Base-by-base conservation (phyloP, 2,113 vertebrate genomes). In the Gymnocephalus cernua region DNA sequence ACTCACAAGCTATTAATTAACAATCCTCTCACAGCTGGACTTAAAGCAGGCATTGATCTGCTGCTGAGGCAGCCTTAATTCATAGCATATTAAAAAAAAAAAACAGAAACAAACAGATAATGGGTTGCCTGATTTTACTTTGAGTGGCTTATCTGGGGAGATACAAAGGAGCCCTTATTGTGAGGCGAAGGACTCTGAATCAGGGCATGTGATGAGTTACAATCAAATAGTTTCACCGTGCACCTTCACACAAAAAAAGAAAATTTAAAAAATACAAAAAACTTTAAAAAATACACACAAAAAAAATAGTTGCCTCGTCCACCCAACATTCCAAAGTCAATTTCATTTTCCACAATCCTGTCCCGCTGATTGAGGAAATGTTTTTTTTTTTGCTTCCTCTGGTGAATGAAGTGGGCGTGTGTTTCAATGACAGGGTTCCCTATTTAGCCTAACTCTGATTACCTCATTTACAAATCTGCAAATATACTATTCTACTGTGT, bases 401-500 rank as follows among this genome's bases (percentile, higher is more conserved):
- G 80, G 86, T 93, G 91, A 90, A 88, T 90, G 88, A 87, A 89
- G 78, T 86, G 82, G 82, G 86, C 80, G 68, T 77, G 79, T 88
- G 82, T 89, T 87, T 89, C 82, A 85, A 89, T 85, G 90, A 93
- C 93, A 93, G 94, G 93, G 94, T 94, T 94, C 91, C 92, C 90
- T 88, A 90, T 90, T 92, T 92, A 92, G 90, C 91, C 88, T 91
- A 94, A 93, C 89, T 89, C 91, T 90, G 89, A 95, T 95, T 95
- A 95, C 95, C 95, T 95, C 94, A 95, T 94, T 92, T 92, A 94
- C 92, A 93, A 91, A 93, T 93, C 94, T 95, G 94, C 94, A 95
- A 95, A 95, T 93, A 90, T 92, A 92, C 92, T 93, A 91, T 79
- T 92, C 92, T 95, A 91, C 89, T 94, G 91, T 94, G 88, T 91